Base-by-base conservation (phyloP, 2,797 vertebrate genomes). In the Oreortyx pictus region DNA sequence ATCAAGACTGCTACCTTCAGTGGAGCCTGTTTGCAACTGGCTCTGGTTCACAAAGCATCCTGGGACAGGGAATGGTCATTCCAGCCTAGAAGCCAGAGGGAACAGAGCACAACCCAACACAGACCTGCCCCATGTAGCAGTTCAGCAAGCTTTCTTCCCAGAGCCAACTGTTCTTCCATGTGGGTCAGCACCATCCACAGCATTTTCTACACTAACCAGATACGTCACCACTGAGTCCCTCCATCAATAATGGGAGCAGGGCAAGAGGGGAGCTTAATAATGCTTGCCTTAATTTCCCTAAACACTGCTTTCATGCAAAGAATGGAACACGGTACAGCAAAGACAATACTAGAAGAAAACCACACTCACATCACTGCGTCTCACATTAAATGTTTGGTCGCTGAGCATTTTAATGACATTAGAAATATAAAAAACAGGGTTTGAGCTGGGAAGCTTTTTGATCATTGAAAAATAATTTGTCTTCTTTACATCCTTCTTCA, bases 391-490 rank as follows among this genome's bases (percentile, higher is more conserved):
- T 43, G 47, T 84, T 78, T 89, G 43, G 60, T 90, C 85, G 84
- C 54, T 2, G 4, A 84, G 35, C 19, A 83, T 85, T 95, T 89
- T 93, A 95, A 68, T 82, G 59, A 95, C 71, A 72, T 85, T 52
- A 35, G 39, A 33, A 89, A 86, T 64, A 67, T 8, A 39, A 86
- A 92, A 96, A 95, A 67, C 44, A 74, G 92, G 64, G 93, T 54
- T 70, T 65, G 17, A 88, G 71, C 56, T 86, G 75, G 88, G 94
- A 95, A 93, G 70, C 71, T 92, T 74, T 88, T 93, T 74, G 84
- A 73, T 35, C 16, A 4, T 43, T 92, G 74, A 83, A 95, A 94
- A 96, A 95, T 96, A 96, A 97, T 93, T 93, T 88, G 90, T 61
- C 41, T 15, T 37, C 70, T 81, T 93, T 56, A 46, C 83, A 93